A percentile compares a stretch with the other conserved stretches of the same genome.
phyloP scores from a whole-genome alignment of 2,888 invertebrate species.

The Eulithis prunata region DNA sequence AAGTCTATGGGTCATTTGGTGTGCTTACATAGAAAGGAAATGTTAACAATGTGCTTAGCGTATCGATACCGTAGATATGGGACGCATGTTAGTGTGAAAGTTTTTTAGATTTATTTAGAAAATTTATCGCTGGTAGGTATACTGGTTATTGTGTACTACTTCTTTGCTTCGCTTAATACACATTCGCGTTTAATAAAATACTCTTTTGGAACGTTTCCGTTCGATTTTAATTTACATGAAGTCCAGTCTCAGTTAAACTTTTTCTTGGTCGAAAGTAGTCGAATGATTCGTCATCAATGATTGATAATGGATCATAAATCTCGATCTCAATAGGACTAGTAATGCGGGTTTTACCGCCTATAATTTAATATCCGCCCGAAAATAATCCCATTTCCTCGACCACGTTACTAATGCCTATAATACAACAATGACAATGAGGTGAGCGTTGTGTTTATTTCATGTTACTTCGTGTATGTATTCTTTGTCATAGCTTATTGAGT shows the following conservation, averaged over 20 bases:
- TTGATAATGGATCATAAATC: constrained; percentile 57
- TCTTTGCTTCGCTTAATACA: no score
- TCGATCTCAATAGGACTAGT: constrained; percentile 66
- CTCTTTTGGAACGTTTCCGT: not conserved
- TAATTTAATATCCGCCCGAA: constrained; percentile 83
- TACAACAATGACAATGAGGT: constrained; percentile 54
- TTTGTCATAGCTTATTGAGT: not conserved
- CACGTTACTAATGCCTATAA: constrained; percentile 48
- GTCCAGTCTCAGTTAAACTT: not conserved
- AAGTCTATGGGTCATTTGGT: constrained; percentile 56
- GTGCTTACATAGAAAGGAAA: constrained; percentile 52
- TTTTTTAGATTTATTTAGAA: not conserved
- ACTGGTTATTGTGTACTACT: no score
- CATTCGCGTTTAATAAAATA: no score
- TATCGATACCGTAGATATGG: not conserved
- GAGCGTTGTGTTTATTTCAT: constrained; percentile 7
- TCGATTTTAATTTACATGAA: constrained; percentile 3
- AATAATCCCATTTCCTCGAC: constrained; percentile 76
- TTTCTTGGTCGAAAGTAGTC: constrained; percentile 10
- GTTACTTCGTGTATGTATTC: not conserved
- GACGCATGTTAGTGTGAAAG: not conserved
- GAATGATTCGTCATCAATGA: constrained; percentile 43
- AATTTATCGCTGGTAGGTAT: not conserved
- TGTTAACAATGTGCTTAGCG: constrained; percentile 45
- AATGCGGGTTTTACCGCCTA: constrained; percentile 68